Evolutionary conservation across 2,797 vertebrate species (phyloP).

Genomic region (Syngnathus rostellatus): DNA sequence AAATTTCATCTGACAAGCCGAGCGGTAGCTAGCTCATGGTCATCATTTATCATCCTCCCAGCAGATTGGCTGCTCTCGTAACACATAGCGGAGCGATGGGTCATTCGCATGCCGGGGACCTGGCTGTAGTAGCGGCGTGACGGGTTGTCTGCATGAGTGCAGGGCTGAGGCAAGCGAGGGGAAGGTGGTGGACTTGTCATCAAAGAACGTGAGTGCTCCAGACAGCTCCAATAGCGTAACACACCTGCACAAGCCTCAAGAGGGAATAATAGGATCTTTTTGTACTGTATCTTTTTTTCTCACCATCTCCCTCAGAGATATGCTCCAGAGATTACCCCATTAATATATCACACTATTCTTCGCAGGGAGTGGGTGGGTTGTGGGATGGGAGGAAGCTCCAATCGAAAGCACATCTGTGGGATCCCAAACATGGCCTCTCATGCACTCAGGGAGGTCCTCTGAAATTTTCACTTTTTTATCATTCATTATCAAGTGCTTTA

Average conservation of each 20-base stretch:
- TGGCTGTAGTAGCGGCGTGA: constrained; percentile 48
- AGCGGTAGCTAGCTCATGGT: constrained; percentile 59
- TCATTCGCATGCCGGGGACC: constrained; percentile 60
- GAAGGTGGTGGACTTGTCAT: constrained; percentile 41
- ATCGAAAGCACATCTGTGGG: constrained; percentile 38
- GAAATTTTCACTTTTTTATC: too few species aligned
- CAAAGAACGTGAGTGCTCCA: constrained; percentile 42
- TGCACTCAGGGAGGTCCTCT: constrained; percentile 25
- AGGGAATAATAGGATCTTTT: constrained; percentile 62
- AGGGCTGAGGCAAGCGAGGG: constrained; percentile 26
- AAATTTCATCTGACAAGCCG: constrained; percentile 66
- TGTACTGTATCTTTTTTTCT: constrained; percentile 43
- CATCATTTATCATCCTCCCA: constrained; percentile 72
- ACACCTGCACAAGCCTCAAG: constrained; percentile 64
- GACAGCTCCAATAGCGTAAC: constrained; percentile 53
- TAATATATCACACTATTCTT: constrained; percentile 76
- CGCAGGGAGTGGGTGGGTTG: constrained; percentile 19
- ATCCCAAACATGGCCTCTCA: constrained; percentile 48
- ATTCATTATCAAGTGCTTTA: too few species aligned
- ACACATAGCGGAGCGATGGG: constrained; percentile 58
- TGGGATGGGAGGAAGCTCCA: constrained; percentile 12
- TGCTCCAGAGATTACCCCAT: constrained; percentile 75
- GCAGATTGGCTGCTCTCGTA: constrained; percentile 56
- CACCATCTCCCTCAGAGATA: constrained; percentile 59
- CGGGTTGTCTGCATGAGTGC: constrained; percentile 52